Percentiles rank a stretch among this genome's conserved stretches.
Evolutionary conservation across 2,113 vertebrate species (phyloP).

Genomic region (Gracilinanus agilis): DNA sequence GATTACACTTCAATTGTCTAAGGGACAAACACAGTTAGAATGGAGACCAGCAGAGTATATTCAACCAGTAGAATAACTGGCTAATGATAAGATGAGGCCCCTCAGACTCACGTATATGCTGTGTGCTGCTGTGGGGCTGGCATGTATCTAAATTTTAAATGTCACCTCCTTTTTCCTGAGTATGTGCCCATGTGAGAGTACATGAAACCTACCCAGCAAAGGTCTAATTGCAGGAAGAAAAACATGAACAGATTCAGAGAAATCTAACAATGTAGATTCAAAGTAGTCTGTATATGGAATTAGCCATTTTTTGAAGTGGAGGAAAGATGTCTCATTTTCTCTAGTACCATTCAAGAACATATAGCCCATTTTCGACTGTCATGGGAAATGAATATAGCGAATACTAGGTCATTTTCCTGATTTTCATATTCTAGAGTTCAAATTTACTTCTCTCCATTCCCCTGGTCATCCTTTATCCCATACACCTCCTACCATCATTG

Average conservation of each 20-base stretch:
- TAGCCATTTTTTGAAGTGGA: not conserved
- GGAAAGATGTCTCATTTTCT: not conserved
- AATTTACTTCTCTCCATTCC: not conserved
- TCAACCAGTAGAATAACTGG: not conserved
- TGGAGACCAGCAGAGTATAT: no score
- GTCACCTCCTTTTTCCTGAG: not conserved
- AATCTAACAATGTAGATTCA: not conserved
- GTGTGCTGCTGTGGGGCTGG: not conserved
- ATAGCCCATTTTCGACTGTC: conserved; percentile 1
- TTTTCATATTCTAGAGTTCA: conserved; percentile 10
- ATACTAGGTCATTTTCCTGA: not conserved
- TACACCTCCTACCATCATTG: not conserved
- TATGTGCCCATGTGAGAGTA: not conserved
- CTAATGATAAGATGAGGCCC: not conserved
- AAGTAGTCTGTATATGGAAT: conserved; percentile 1
- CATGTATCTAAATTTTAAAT: not conserved
- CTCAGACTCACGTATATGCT: not conserved
- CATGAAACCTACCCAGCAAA: not conserved
- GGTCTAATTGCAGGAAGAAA: not conserved
- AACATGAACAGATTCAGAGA: conserved; percentile 11
- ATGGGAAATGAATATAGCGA: not conserved
- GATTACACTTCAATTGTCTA: no score
- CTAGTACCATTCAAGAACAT: not conserved
- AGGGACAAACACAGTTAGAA: no score
- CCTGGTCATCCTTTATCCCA: no score